Evolutionary conservation across 2,113 vertebrate species (phyloP), one percentile per base, ranked within the genome.

Genomic region (Redunca redunca): DNA sequence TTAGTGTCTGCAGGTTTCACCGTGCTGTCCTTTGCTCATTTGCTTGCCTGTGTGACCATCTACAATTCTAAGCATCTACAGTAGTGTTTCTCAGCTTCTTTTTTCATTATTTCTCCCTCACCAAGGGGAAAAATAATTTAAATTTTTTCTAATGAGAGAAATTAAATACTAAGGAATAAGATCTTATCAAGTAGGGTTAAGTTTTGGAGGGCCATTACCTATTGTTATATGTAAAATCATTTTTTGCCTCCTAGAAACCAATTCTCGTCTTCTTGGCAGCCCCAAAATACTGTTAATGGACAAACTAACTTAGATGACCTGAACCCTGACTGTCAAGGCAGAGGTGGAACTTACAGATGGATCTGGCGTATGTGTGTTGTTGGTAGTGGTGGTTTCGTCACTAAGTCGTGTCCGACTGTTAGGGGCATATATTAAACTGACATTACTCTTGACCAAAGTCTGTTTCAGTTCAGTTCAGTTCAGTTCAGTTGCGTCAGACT

Each of bases 91-190:
- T 97, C 23, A 50, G 43, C 36, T 50, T 96, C 7, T 64, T 83
- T 80, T 83, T 89, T 87, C 9, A 90, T 94, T 87, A 33, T 94
- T 8, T 50, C 46, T 7, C 48, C 74, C 10, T 93, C 40, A 16
- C 28, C 10, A 2, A 86, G 48, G 78, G 81, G 26, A 57, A 92
- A 91, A 78, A 53, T 53, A 23, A 87, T 96, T 96, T 85, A 96
- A 94, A 88, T 91, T 95, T 40, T 81, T 81, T 43, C 40, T 87
- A 92, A 84, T 89, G 28, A 87, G 77, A 96, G 25, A 96, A 94
- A 96, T 91, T 91, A 94, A 95, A 93, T 96, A 36, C n/a, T 52
- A 93, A 92, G 14, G 15, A 91, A 53, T 80, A 77, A 83, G 67
- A 87, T 95, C 25, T 90, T 46, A 15, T 60, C 87, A 26, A 60